Evolutionary conservation across 2,113 vertebrate species (phyloP), one percentile per base, ranked within the genome.

Genomic region (Megatriorchis doriae): DNA sequence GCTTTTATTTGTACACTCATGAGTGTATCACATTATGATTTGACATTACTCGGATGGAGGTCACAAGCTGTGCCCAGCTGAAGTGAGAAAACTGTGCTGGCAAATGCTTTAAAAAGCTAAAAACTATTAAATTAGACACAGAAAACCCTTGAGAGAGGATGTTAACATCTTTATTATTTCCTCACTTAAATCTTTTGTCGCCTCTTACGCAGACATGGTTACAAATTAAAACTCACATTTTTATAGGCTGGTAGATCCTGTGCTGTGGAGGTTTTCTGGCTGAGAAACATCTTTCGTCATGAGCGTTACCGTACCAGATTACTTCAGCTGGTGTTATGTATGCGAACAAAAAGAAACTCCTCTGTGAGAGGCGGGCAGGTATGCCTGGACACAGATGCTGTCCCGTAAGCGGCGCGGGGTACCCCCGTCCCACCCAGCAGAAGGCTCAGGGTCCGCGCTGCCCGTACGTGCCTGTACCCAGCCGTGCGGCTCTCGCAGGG

Each of bases 31-130:
- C 65, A 2, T 31, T 43, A 65, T 78, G 86, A 55, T 67, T 58
- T 90, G 95, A 85, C 67, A 71, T 36, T n/a, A 17, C 70, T 90
- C 29, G 86, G 92, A 87, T 38, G 90, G 88, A 97, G 88, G 81
- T 77, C 85, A 53, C 93, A 92, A 93, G 77, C 58, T 92, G 71
- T 68, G 32, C 73, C 50, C 83, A 75, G 62, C 40, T 88, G 58
- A 80, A 81, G 77, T 84, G 85, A 85, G 65, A 92, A 86, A 91
- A 85, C 23, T 86, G 61, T 82, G 73, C 48, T 92, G 72, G 75
- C 63, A 96, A 38, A 56, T 34, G 52, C 75, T 94, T 85, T 74
- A 92, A 85, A 93, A 84, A 81, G 31, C 91, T 70, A n/a, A 62
- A 74, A 83, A 61, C 78, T 56, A 82, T 71, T 47, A 78, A 70